Evolutionary conservation across 2,888 invertebrate genomes (phyloP), one percentile per base, ranked within the genome.

Genomic region (Drosophila kambysellisi): DNA sequence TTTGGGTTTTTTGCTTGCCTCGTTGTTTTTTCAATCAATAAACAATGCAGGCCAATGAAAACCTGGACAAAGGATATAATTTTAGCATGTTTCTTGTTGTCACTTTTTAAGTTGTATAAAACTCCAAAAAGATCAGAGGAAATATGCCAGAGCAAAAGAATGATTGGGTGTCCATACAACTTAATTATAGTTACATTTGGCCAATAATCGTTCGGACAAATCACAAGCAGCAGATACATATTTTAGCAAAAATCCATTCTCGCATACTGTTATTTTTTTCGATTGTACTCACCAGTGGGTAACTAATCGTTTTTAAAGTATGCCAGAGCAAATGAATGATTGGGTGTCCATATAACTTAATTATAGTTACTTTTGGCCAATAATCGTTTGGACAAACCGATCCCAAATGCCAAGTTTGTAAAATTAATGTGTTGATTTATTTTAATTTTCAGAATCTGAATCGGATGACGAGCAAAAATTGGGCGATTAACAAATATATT

Each of bases 381-480:
- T 90, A 88, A 85, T 91, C 75, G 61, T 74, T 91, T 59, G 56
- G 67, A 89, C 81, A 89, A 58, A 17, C 7, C 7, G 11, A 48
- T 37, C 25, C 4, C n/a, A 25, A 35, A 53, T 30, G 20, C 7
- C 7, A 35, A 29, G 6, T 33, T 54, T 6, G 11, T 46, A 39
- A 30, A 30, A 25, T 12, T 71, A 37, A 72, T 48, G 4, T 29
- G 2, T 3, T 8, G 46, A 6, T 8, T 25, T 32, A 33, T 56
- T 52, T 41, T 32, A 53, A n/a, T 57, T 92, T 88, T 4, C 69
- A 93, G 93, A 93, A 89, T 92, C 93, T 29, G 93, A 93, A 93
- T 39, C 37, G 4, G 56, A 56, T 30, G 56, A 56, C 74, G 93
- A 93, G 72, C 92, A 92, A 74, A 92, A 89, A 68, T 85, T 90